phyloP scores from a whole-genome alignment of 2,888 invertebrate genomes.

The Timandra comae region DNA sequence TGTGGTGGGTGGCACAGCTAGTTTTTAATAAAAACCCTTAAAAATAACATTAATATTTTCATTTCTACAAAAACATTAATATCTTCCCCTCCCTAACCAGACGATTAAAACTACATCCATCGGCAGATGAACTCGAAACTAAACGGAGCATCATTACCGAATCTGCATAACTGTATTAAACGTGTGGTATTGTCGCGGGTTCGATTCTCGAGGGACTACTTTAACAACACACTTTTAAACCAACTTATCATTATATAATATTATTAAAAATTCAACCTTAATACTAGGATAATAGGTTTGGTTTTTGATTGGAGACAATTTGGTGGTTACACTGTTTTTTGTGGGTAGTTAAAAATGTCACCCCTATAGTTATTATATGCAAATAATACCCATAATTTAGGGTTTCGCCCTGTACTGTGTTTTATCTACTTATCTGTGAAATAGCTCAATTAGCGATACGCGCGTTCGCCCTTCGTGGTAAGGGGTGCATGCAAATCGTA shows the following conservation, averaged over 20 bases:
- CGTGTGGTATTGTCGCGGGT: constrained; percentile 51
- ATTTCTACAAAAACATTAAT: too few species aligned
- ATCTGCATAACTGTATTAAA: constrained; percentile 68
- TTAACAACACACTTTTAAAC: too few species aligned
- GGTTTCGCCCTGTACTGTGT: constrained; percentile 60
- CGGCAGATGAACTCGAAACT: constrained; percentile 35
- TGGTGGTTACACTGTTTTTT: too few species aligned
- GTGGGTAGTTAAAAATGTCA: constrained; percentile 37
- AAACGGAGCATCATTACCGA: constrained; percentile 49
- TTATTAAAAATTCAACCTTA: constrained; percentile 10
- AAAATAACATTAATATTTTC: too few species aligned
- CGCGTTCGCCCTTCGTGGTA: constrained; percentile 35
- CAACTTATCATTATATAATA: too few species aligned
- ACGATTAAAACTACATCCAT: constrained; percentile 1
- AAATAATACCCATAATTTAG: constrained; percentile 73
- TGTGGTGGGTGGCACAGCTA: too few species aligned
- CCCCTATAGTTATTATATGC: constrained; percentile 71
- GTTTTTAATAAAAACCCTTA: too few species aligned
- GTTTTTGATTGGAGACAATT: constrained; percentile 13
- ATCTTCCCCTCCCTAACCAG: background rate
- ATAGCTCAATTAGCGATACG: constrained; percentile 71
- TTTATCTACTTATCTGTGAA: constrained; percentile 76
- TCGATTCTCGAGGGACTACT: constrained; percentile 40
- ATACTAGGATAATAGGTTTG: background rate
- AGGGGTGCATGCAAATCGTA: constrained; percentile 35